These are phyloP conservation scores for Mystacides longicornis DNA, from an alignment of 2,888 invertebrate genomes.

Conservation along the genomic window DNA sequence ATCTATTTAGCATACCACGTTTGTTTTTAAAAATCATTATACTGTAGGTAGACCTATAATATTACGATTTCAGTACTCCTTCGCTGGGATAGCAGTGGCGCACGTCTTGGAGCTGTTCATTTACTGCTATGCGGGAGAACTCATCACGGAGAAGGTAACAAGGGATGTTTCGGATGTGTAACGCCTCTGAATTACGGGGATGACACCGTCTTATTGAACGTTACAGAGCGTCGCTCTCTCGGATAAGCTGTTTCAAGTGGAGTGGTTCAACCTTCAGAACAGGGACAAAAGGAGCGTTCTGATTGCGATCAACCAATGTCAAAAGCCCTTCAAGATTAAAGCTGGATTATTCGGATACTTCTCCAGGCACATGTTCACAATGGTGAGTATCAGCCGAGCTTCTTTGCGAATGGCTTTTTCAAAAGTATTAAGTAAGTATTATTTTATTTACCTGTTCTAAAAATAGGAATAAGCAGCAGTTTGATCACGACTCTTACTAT, in stretches of 20 bases:
- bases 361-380: slow-evolving; percentile 22
- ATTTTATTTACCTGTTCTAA: too few relatives aligned
- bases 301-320: slow-evolving; percentile 20
- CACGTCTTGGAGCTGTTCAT: slow-evolving; percentile 24
- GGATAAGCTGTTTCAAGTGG: slow-evolving; percentile 12
- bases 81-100: slow-evolving; percentile 20
- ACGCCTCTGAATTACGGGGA: not conserved
- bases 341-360: slow-evolving; percentile 23
- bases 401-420: too few relatives aligned
- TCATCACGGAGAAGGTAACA: slow-evolving; percentile 20
- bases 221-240: slow-evolving; percentile 17
- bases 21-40: too few relatives aligned
- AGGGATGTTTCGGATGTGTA: not conserved
- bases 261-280: slow-evolving; percentile 16
- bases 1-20: too few relatives aligned
- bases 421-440: too few relatives aligned
- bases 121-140: slow-evolving; percentile 23
- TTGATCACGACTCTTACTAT: too few relatives aligned
- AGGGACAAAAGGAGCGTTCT: slow-evolving; percentile 19
- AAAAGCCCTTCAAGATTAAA: slow-evolving; percentile 17
- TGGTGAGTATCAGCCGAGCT: slow-evolving; percentile 11
- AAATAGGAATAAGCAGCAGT: too few relatives aligned
- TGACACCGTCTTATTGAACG: not conserved
- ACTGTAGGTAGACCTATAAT: too few relatives aligned
- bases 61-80: slow-evolving; percentile 20